Conservation (phyloP, 2,888 invertebrate species). For the Microctonus brassicae region DNA sequence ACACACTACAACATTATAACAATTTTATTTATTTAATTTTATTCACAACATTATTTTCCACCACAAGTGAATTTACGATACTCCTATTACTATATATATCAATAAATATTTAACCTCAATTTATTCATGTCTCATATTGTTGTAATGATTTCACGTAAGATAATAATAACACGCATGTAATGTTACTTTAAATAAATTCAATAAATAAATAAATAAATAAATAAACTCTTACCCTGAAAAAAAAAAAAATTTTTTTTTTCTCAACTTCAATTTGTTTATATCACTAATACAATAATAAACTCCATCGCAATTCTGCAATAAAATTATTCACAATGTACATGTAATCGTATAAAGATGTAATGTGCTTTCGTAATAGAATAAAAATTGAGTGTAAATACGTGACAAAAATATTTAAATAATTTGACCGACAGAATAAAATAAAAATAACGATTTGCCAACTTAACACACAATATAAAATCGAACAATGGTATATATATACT, state of each 20-base stretch:
- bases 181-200: too few species aligned
- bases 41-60: background rate
- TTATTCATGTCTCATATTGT: slow-evolving; percentile 4
- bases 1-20: background rate
- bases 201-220: too few species aligned
- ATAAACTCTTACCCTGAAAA: too few species aligned
- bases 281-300: too few species aligned
- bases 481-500: background rate
- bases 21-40: slow-evolving; percentile 30
- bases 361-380: background rate
- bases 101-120: slow-evolving; percentile 27
- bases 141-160: background rate
- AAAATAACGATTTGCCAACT: background rate
- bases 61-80: background rate
- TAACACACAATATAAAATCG: background rate
- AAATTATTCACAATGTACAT: too few species aligned
- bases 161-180: too few species aligned
- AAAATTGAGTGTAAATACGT: too few species aligned
- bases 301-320: too few species aligned
- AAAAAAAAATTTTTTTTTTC: too few species aligned
- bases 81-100: slow-evolving; percentile 26
- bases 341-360: background rate
- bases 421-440: background rate
- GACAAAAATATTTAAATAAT: background rate
- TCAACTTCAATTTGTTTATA: too few species aligned